Evolutionary conservation across 2,888 invertebrate genomes (phyloP).

Genomic region (Mermis nigrescens): DNA sequence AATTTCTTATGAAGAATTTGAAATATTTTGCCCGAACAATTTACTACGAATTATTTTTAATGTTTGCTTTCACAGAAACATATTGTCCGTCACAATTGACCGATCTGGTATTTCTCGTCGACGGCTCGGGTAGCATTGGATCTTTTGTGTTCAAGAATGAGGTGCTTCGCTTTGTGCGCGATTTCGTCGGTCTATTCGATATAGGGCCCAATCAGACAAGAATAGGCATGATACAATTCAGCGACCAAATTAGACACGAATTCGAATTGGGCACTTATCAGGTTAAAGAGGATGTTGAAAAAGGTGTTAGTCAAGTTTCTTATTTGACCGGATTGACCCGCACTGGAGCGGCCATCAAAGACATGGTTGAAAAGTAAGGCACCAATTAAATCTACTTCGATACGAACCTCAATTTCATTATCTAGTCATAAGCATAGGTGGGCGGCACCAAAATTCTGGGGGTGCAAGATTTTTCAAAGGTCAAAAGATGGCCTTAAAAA

Average conservation of each 20-base stretch:
- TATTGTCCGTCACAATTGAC: conserved; percentile 29
- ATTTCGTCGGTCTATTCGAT: conserved; percentile 31
- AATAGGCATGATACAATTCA: conserved; percentile 30
- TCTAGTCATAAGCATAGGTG: too few relatives aligned
- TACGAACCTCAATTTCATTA: too few relatives aligned
- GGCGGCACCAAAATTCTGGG: too few relatives aligned
- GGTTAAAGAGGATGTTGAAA: conserved; percentile 12
- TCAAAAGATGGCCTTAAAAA: too few relatives aligned
- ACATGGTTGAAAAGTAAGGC: conserved; percentile 30
- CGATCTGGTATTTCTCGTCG: conserved; percentile 30
- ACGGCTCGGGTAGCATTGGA: conserved; percentile 31
- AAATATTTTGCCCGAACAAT: too few relatives aligned
- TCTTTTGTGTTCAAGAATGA: conserved; percentile 30
- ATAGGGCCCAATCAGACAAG: conserved; percentile 28
- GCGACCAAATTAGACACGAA: conserved; percentile 30
- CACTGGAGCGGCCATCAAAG: conserved; percentile 31
- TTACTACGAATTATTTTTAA: too few relatives aligned
- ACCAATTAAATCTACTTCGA: too few relatives aligned
- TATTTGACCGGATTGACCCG: conserved; percentile 14
- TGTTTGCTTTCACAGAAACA: conserved; percentile 18
- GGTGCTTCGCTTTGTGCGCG: conserved; percentile 24
- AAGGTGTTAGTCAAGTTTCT: conserved; percentile 1
- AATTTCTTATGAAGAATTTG: too few relatives aligned
- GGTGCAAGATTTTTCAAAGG: too few relatives aligned
- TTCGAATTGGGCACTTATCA: conserved; percentile 25